Evolutionary conservation across 2,113 vertebrate species (phyloP).

Genomic region (Sorex araneus): DNA sequence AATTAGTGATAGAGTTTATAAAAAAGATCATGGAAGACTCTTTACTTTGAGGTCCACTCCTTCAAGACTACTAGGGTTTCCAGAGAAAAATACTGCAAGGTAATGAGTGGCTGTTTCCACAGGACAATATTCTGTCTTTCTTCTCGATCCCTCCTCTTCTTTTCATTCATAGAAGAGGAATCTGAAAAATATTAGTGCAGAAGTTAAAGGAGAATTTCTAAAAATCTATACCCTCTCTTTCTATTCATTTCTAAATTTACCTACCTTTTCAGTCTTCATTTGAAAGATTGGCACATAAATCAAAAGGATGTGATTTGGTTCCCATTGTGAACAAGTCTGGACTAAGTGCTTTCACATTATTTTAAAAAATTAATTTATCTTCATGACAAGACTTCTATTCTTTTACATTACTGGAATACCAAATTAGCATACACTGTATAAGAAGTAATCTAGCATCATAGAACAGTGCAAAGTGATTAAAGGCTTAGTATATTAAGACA

Average conservation of each 20-base stretch:
- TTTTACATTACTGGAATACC: background rate
- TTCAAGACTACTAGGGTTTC: conserved; percentile 95
- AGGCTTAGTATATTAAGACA: conserved; percentile 31
- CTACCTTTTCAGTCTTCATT: background rate
- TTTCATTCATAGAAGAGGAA: conserved; percentile 91
- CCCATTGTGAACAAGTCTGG: background rate
- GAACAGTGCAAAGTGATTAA: background rate
- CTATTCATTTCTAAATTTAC: conserved; percentile 32
- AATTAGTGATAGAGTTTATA: conserved; percentile 78
- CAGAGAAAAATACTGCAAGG: conserved; percentile 96
- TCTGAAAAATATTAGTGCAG: conserved; percentile 86
- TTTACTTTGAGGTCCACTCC: conserved; percentile 98
- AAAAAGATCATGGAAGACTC: conserved; percentile 78
- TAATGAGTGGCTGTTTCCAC: conserved; percentile 95
- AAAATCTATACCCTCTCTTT: background rate
- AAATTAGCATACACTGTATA: conserved; percentile 27
- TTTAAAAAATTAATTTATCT: conserved; percentile 30
- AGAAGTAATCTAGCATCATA: background rate
- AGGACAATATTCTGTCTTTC: conserved; percentile 95
- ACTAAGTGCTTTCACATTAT: background rate
- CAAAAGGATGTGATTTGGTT: conserved; percentile 27
- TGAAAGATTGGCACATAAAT: conserved; percentile 40
- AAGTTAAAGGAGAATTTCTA: conserved; percentile 68
- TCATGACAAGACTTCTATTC: conserved; percentile 48
- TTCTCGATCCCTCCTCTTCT: conserved; percentile 93